Base-by-base conservation (phyloP, 2,888 invertebrate species). In the Troides oblongomaculatus region DNA sequence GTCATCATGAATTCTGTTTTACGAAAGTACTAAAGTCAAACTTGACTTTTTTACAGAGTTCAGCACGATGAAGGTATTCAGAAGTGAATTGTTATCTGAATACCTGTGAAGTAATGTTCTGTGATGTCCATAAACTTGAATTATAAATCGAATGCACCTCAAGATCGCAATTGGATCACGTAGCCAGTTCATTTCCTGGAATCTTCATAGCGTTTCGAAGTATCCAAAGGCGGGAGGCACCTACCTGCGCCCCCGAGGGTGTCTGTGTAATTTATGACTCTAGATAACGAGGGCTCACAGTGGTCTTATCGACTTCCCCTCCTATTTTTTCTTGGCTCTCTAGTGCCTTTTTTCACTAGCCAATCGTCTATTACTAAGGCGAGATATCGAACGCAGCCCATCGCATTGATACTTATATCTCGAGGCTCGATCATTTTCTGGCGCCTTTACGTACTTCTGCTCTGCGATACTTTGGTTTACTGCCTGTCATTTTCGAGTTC, bases 121-220 rank as follows among this genome's bases (percentile, higher is more conserved):
- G 81, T 82, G 84, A 81, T 82, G 79, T 76, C 76, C 62, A 76
- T 76, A 79, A 83, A 81, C 79, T 69, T 70, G 79, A 74, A 80
- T 68, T 78, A 83, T 81, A 83, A 87, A 86, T 87, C 85, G 84
- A 88, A 86, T 90, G 89, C 89, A 90, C 83, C 87, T 87, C 82
- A 88, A 90, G 66, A 91, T 89, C 82, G 88, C 90, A 90, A 92
- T 92, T 92, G 91, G 92, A 92, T 92, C 92, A 92, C 92, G 92
- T 90, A 92, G 88, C 82, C 84, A 85, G 87, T 90, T 89, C 89
- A 91, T 91, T 91, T 90, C 88, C 88, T 83, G 84, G 86, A 84
- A 86, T 86, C 82, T 84, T 85, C 81, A 81, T 83, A 79, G 80
- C 83, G 80, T 86, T 87, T 85, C 84, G 79, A 81, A 84, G 82